These are phyloP conservation scores for Dasypogon diadema DNA, from an alignment of 2,888 invertebrate species.

Conservation along the genomic window DNA sequence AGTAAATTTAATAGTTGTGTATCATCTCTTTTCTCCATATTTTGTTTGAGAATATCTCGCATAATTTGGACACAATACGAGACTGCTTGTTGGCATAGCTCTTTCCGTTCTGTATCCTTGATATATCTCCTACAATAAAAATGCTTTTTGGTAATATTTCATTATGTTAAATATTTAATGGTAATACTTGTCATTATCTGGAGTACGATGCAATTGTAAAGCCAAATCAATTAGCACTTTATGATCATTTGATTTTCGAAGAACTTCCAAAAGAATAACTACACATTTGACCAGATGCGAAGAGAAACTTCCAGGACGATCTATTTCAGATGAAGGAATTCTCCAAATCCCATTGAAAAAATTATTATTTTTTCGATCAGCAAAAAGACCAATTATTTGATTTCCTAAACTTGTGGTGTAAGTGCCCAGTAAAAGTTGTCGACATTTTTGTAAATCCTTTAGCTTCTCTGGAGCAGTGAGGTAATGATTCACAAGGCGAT, in stretches of 20 bases:
- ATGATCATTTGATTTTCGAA: constrained; percentile 84
- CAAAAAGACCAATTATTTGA: constrained; percentile 84
- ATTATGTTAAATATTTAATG: constrained; percentile 20
- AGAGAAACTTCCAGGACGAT: constrained; percentile 91
- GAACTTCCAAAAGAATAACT: constrained; percentile 82
- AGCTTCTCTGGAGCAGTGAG: constrained; percentile 77
- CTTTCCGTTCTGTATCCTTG: constrained; percentile 85
- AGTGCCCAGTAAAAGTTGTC: constrained; percentile 78
- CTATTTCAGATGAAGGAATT: constrained; percentile 89
- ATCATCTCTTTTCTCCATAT: constrained; percentile 70
- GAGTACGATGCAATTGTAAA: constrained; percentile 81
- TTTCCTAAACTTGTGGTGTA: constrained; percentile 77
- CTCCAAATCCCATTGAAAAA: constrained; percentile 96
- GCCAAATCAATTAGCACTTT: constrained; percentile 83
- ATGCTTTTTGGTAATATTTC: no score
- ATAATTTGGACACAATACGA: constrained; percentile 79
- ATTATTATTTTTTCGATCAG: constrained; percentile 85
- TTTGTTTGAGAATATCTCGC: constrained; percentile 74
- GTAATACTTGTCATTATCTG: constrained; percentile 87
- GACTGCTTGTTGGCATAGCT: constrained; percentile 83
- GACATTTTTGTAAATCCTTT: constrained; percentile 77
- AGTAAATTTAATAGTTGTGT: constrained; percentile 71
- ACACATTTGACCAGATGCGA: constrained; percentile 91
- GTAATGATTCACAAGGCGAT: constrained; percentile 87
- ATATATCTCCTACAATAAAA: constrained; percentile 83